phyloP scores from a whole-genome alignment of 2,797 vertebrate species.

The Acipenser ruthenus region DNA sequence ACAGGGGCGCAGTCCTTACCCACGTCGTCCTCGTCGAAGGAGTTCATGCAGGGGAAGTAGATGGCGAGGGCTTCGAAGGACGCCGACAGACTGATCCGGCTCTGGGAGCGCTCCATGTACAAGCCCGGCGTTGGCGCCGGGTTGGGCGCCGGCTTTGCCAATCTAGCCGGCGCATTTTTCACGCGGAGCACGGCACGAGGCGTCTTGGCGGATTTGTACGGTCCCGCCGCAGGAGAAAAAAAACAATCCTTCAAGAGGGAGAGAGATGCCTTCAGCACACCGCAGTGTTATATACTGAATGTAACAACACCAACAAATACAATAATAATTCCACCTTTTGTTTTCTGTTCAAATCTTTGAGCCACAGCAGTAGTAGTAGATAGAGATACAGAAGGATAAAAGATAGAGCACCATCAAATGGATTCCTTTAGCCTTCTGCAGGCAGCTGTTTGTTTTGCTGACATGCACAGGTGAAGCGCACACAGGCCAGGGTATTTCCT shows the following conservation, averaged over 20 bases:
- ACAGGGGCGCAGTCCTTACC: slow-evolving; percentile 55
- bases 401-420: neutral
- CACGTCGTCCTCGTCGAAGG: slow-evolving; percentile 91
- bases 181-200: slow-evolving; percentile 96
- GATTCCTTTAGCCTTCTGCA: too few species aligned
- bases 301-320: too few species aligned
- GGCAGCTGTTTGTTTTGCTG: too few species aligned
- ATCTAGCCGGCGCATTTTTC: slow-evolving; percentile 93
- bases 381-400: neutral
- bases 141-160: slow-evolving; percentile 81
- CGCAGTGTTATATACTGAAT: too few species aligned
- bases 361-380: neutral
- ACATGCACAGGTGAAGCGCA: too few species aligned
- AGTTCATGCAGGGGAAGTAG: slow-evolving; percentile 98
- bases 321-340: too few species aligned
- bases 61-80: slow-evolving; percentile 96
- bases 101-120: slow-evolving; percentile 94
- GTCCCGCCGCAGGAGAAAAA: slow-evolving; percentile 11
- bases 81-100: slow-evolving; percentile 88
- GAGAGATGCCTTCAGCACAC: neutral
- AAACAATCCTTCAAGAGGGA: neutral
- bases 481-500: neutral
- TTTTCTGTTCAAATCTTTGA: neutral
- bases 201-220: slow-evolving; percentile 76
- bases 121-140: slow-evolving; percentile 70